Evolutionary conservation across 2,888 invertebrate genomes (phyloP).

Genomic region (Apoda limacodes): DNA sequence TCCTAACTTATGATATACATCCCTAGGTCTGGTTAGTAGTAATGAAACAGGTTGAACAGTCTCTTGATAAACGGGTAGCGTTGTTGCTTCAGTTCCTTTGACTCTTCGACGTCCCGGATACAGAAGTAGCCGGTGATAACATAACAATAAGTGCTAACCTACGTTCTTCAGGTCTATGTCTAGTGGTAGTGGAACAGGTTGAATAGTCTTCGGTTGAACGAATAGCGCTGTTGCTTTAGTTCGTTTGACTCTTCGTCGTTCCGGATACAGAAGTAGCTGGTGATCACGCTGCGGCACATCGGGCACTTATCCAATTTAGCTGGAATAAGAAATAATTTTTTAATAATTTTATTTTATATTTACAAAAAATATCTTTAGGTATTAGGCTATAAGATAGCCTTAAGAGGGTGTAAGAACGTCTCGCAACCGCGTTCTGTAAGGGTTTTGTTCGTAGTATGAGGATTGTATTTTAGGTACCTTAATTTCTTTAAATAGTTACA

Average conservation of each 20-base stretch:
- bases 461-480: too few relatives aligned
- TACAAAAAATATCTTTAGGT: background rate
- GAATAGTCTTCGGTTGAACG: slow-evolving; percentile 78
- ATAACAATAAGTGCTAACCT: too few relatives aligned
- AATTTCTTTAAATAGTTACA: too few relatives aligned
- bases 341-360: background rate
- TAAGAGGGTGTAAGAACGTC: too few relatives aligned
- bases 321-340: slow-evolving; percentile 28
- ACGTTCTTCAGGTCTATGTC: too few relatives aligned
- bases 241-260: slow-evolving; percentile 78
- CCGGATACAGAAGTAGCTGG: slow-evolving; percentile 85
- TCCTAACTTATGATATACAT: too few relatives aligned
- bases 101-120: slow-evolving; percentile 80
- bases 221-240: slow-evolving; percentile 62
- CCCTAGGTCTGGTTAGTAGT: slow-evolving; percentile 47
- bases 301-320: slow-evolving; percentile 86
- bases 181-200: slow-evolving; percentile 78
- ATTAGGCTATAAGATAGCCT: too few relatives aligned
- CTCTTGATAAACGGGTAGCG: too few relatives aligned
- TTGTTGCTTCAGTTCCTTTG: too few relatives aligned
- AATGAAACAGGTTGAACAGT: slow-evolving; percentile 83
- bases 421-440: too few relatives aligned
- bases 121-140: slow-evolving; percentile 88
- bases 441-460: too few relatives aligned
- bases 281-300: slow-evolving; percentile 86